A percentile compares a stretch with the other conserved stretches of the same genome.
phyloP scores from a whole-genome alignment of 2,113 vertebrate species.

The Oxyura jamaicensis region DNA sequence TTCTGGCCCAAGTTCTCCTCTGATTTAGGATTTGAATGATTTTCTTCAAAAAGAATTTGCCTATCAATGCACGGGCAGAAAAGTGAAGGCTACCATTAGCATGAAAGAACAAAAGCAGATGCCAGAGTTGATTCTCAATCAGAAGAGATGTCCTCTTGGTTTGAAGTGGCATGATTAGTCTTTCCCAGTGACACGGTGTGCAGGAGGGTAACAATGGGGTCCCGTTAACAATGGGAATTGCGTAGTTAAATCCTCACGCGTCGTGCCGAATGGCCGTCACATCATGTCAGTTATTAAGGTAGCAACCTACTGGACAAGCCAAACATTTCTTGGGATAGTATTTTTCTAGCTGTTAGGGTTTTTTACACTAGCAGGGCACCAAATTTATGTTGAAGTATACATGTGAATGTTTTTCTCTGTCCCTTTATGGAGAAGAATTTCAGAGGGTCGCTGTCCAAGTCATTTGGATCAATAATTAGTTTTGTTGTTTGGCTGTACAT shows the following conservation, averaged over 20 bases:
- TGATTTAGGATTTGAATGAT: not conserved
- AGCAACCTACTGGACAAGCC: not conserved
- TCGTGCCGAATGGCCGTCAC: not conserved
- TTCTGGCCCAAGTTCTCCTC: not conserved
- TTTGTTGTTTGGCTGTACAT: not conserved
- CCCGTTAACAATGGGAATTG: not conserved
- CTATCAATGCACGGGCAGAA: not conserved
- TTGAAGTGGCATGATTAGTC: conserved; percentile 27
- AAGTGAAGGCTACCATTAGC: not conserved
- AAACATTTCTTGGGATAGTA: not conserved
- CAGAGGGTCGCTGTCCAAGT: not conserved
- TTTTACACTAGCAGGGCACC: not conserved
- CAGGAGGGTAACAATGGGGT: not conserved
- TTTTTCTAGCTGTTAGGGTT: not conserved
- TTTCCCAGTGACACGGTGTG: not conserved
- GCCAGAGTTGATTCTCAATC: conserved; percentile 12
- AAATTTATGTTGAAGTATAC: not conserved
- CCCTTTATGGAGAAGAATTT: not conserved
- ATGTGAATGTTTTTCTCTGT: not conserved
- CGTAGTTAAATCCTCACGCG: fast-evolving
- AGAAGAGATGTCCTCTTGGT: conserved; percentile 1
- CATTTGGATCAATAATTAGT: not conserved
- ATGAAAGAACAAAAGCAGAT: conserved; percentile 9
- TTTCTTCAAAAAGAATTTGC: conserved; percentile 37
- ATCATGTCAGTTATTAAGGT: not conserved